Conservation (phyloP, 2,888 invertebrate genomes). For the Hypomecis atomaria region DNA sequence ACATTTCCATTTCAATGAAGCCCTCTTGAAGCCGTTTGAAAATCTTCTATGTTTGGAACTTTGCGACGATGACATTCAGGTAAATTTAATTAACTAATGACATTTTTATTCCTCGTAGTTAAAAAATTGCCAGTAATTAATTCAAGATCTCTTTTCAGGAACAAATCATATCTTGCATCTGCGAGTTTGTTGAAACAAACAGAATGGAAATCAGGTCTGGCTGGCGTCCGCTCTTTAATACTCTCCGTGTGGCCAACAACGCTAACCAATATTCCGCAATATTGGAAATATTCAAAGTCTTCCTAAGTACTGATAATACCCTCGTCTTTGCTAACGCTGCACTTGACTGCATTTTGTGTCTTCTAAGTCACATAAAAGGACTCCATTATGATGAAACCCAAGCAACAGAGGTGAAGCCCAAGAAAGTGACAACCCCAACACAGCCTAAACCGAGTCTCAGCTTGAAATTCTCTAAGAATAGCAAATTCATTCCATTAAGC, state of each 20-base stretch:
- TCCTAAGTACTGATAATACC: conserved; percentile 96
- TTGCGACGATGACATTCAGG: conserved; percentile 97
- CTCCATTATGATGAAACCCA: conserved; percentile 85
- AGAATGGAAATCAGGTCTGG: conserved; percentile 97
- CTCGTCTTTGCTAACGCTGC: conserved; percentile 97
- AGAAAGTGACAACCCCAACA: conserved; percentile 62
- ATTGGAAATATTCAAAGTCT: conserved; percentile 96
- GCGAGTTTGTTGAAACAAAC: conserved; percentile 98
- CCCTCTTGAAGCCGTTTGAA: conserved; percentile 97
- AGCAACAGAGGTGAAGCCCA: conserved; percentile 74
- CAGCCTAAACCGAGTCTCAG: conserved; percentile 72
- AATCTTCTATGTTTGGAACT: conserved; percentile 96
- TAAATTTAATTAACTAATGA: conserved; percentile 51
- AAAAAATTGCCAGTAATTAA: background rate
- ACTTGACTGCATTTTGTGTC: conserved; percentile 95
- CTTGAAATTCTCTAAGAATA: conserved; percentile 77
- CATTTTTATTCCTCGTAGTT: background rate
- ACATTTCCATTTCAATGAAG: conserved; percentile 98
- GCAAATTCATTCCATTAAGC: conserved; percentile 76
- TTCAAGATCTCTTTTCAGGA: conserved; percentile 82
- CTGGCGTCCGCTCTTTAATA: conserved; percentile 98
- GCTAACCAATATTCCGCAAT: conserved; percentile 89
- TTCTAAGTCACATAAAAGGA: conserved; percentile 90
- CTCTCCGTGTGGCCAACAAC: conserved; percentile 93
- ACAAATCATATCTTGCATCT: conserved; percentile 96